These are phyloP conservation scores for Actinernus sp. DNA, from an alignment of 92 coral and sea anemone genomes.

Conservation along the genomic window DNA sequence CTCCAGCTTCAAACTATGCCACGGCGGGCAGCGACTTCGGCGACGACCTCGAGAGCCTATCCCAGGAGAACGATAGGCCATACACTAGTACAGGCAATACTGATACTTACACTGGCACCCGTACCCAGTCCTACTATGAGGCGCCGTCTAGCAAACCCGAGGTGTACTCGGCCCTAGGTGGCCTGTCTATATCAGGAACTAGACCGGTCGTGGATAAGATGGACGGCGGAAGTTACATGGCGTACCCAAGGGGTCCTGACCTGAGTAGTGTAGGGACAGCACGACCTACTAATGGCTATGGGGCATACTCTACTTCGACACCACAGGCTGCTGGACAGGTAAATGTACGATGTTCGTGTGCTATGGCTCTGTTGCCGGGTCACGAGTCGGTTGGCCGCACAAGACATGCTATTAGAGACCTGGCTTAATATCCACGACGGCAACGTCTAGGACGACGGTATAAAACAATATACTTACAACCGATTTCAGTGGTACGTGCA, in stretches of 20 bases:
- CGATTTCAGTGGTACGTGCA: too few relatives aligned
- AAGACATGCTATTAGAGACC: too few relatives aligned
- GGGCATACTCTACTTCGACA: slow-evolving; percentile 3
- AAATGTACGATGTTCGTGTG: too few relatives aligned
- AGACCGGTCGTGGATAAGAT: slow-evolving; percentile 29
- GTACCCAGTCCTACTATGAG: slow-evolving; percentile 17
- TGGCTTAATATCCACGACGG: too few relatives aligned
- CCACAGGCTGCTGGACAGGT: slow-evolving; percentile 32
- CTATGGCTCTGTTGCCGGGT: too few relatives aligned
- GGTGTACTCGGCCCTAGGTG: slow-evolving; percentile 52
- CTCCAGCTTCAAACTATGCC: slow-evolving; percentile 51
- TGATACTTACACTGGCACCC: slow-evolving; percentile 18
- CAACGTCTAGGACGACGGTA: too few relatives aligned
- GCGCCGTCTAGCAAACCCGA: slow-evolving; percentile 42
- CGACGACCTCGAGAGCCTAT: slow-evolving; percentile 66
- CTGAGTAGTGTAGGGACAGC: slow-evolving; percentile 2
- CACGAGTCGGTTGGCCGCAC: too few relatives aligned
- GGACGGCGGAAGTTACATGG: slow-evolving; percentile 14
- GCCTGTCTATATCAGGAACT: slow-evolving; percentile 46
- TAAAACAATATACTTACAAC: too few relatives aligned
- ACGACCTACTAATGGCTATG: slow-evolving; percentile 18
- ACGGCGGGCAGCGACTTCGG: slow-evolving; percentile 74
- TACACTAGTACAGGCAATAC: slow-evolving; percentile 14
- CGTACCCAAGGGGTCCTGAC: slow-evolving; percentile 11
- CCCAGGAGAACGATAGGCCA: slow-evolving; percentile 62